Evolutionary conservation across 1,140 invertebrate genomes (phyloP).

Genomic region (Cheumatopsyche charites): DNA sequence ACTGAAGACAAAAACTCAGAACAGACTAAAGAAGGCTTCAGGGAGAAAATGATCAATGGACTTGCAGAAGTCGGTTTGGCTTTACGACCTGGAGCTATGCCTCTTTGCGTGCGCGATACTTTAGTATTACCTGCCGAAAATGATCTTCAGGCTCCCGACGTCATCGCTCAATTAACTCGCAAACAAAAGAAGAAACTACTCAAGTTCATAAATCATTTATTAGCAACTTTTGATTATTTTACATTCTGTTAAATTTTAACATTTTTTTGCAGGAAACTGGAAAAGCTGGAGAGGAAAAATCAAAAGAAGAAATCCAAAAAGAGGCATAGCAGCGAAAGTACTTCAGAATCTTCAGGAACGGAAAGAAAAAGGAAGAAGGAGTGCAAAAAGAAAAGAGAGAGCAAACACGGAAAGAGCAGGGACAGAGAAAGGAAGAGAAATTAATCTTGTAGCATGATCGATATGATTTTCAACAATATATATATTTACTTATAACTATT

Average conservation of each 20-base stretch:
- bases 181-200: constrained; percentile 91
- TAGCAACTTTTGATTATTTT: constrained; percentile 23
- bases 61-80: constrained; percentile 92
- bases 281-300: constrained; percentile 76
- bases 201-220: constrained; percentile 66
- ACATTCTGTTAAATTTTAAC: too few relatives aligned
- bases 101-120: constrained; percentile 56
- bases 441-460: constrained; percentile 7
- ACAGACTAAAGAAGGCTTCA: constrained; percentile 63
- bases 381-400: constrained; percentile 48
- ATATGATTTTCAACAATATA: constrained; percentile 13
- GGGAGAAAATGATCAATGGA: constrained; percentile 80
- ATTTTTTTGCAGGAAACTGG: constrained; percentile 68
- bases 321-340: constrained; percentile 38
- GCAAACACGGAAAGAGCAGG: constrained; percentile 42
- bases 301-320: constrained; percentile 62
- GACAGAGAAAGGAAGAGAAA: constrained; percentile 31
- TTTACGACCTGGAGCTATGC: constrained; percentile 77
- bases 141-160: constrained; percentile 70
- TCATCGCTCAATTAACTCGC: constrained; percentile 81
- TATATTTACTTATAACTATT: constrained; percentile 6
- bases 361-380: constrained; percentile 50
- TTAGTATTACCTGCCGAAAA: constrained; percentile 58
- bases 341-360: constrained; percentile 44
- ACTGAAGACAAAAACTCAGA: constrained; percentile 61